phyloP scores from a whole-genome alignment of 30 jellyfish, hydroid and myxozoan species.

The Hydractinia symbiolongicarpus region DNA sequence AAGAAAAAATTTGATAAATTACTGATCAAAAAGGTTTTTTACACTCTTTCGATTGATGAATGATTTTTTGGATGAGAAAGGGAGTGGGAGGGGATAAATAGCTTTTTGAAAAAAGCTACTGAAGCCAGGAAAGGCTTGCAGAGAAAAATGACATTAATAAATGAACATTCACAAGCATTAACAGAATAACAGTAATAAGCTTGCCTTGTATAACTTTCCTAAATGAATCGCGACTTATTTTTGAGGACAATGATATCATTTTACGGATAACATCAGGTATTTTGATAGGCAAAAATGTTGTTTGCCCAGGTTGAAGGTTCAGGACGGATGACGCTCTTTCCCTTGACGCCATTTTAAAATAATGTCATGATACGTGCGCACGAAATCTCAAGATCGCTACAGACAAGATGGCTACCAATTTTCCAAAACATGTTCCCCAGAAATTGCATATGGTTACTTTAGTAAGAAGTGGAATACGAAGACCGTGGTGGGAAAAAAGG shows the following conservation, averaged over 20 bases:
- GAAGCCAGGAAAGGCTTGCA: too few species aligned
- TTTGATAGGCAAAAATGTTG: slow-evolving; percentile 79
- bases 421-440: slow-evolving; percentile 50
- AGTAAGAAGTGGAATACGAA: slow-evolving; percentile 84
- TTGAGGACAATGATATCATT: slow-evolving; percentile 31
- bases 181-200: background rate
- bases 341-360: slow-evolving; percentile 75
- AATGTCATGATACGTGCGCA: slow-evolving; percentile 6
- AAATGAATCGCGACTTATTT: slow-evolving; percentile 24
- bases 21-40: too few species aligned
- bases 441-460: slow-evolving; percentile 74
- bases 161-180: too few species aligned
- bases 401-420: slow-evolving; percentile 67
- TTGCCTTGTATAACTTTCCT: slow-evolving; percentile 75
- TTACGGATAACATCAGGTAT: slow-evolving; percentile 60
- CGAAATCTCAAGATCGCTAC: background rate
- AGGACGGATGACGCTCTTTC: slow-evolving; percentile 72
- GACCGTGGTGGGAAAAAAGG: slow-evolving; percentile 96
- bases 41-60: too few species aligned
- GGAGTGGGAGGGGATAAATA: too few species aligned
- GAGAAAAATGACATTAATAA: too few species aligned
- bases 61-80: too few species aligned
- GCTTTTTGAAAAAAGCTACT: too few species aligned
- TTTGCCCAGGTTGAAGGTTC: slow-evolving; percentile 58
- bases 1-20: too few species aligned